Evolutionary conservation across 2,888 invertebrate species (phyloP).

Genomic region (Oxyteleia sp.): DNA sequence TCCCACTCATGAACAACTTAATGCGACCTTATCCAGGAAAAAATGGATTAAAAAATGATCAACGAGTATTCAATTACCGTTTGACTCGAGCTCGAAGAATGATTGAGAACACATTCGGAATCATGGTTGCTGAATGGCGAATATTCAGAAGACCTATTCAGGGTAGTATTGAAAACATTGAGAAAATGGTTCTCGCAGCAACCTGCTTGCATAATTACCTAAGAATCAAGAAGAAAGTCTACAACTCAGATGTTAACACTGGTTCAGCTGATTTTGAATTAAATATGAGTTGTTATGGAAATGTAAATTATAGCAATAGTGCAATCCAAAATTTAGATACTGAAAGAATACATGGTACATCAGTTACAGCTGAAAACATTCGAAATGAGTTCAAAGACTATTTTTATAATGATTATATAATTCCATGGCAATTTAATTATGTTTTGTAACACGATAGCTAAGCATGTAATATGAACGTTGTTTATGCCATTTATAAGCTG

Average conservation of each 20-base stretch:
- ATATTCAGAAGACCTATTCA: conserved; percentile 14
- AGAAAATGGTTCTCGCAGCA: conserved; percentile 5
- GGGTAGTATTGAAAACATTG: neutral
- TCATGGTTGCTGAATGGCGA: conserved; percentile 9
- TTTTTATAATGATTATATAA: conserved; percentile 1
- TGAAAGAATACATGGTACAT: neutral
- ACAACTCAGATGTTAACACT: neutral
- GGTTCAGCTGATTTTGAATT: neutral
- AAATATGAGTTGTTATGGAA: neutral
- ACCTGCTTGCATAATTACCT: conserved; percentile 4
- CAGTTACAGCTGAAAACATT: neutral
- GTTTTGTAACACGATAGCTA: no score
- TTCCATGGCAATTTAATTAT: conserved; percentile 10
- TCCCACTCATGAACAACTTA: conserved; percentile 5
- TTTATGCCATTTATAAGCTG: no score
- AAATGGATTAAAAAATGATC: neutral
- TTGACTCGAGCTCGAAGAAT: conserved; percentile 10
- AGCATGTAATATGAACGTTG: no score
- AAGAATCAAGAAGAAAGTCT: neutral
- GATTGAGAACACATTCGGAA: conserved; percentile 12
- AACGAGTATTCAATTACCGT: conserved; percentile 9
- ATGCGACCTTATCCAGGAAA: conserved; percentile 28
- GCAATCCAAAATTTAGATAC: neutral
- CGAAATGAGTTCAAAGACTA: conserved; percentile 1
- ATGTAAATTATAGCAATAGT: neutral